Base-by-base conservation (phyloP, 2,888 invertebrate species). In the Neuroscelio doddi region DNA sequence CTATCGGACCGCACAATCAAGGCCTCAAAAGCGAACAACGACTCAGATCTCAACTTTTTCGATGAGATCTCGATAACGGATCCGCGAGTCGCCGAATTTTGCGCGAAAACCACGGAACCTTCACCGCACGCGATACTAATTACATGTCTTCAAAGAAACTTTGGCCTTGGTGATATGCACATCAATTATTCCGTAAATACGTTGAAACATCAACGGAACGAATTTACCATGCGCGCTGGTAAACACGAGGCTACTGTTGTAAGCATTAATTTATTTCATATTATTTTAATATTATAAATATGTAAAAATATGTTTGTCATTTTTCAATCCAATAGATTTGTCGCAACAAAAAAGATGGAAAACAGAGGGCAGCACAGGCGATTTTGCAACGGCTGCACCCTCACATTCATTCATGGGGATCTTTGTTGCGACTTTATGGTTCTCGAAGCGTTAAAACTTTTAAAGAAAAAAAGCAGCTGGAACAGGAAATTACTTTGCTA, bases 281-380 rank as follows among this genome's bases (percentile, higher is more conserved):
- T 83, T 10, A 95, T 95, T 83, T 32, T 30, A 1, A 8, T 12
- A 1, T 29, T 16, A 10, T 30, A 3, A 10, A n/a, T 12, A 24
- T 5, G 8, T 1, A n/a, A 17, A 10, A 45, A 26, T 10, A 27
- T 14, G 10, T 14, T 36, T 2, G 2, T 14, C 2, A 36, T 36
- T n/a, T 36, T 36, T n/a, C 12, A 5, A 51, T 50, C 1, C 26
- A 15, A 9, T n/a, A 85, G 81, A 77, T 92, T n/a, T 97, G 97
- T 84, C 93, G 94, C 83, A 98, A 98, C 86, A 98, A 98, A 85
- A 90, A 95, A 76, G 96, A 96, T 69, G 98, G 98, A 3, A 98
- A 98, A 83, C 98, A 99, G 82, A 87, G 93, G 72, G 98, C 98
- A 12, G 94, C 98, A 2, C 98, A 99, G 85, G 91, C 93, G 5